Base-by-base conservation (phyloP, 2,113 vertebrate genomes). In the Perca flavescens region DNA sequence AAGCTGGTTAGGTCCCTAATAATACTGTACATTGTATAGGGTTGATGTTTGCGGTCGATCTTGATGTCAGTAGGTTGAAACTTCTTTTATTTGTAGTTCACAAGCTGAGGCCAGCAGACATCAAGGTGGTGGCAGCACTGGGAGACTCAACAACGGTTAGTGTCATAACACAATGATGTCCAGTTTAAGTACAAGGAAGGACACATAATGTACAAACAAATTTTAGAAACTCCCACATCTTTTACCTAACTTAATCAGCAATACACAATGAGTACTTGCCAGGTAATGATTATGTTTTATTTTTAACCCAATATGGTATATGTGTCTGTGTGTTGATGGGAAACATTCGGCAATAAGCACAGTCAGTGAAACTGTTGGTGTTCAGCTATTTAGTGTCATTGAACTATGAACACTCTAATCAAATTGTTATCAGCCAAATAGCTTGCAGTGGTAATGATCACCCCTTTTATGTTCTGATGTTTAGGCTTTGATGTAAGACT, bases 91-190 rank as follows among this genome's bases (percentile, higher is more conserved):
- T 10, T 78, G 21, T 43, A 98, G 98, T 96, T 58, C 97, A 99
- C 62, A 65, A 90, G 62, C 94, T 99, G 52, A 94, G 86, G 28
- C 97, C 97, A 34, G 94, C 87, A 62, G 97, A 98, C 83, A 96
- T 99, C 88, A 96, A 92, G 87, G 96, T 96, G 50, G 82, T 98
- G 64, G 97, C 95, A 1, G 97, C 97, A 0, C 83, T 98, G 36
- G 98, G 98, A 85, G 97, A 98, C 87, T 96, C 97, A 0, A 5
- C 95, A 58, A 97, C 97, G 49, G 97, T 99, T 85, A 95, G 97
- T 80, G 25, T 36, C 4, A 7, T 1, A 53, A 64, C n/a, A 52
- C 12, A 22, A 0, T 3, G 22, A 70, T n/a, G 36, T 14, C 12
- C 10, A 49, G 2, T 54, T 67, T 63, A 46, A 25, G 10, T 43